phyloP scores from a whole-genome alignment of 2,888 invertebrate genomes.

The Athalia cordata region DNA sequence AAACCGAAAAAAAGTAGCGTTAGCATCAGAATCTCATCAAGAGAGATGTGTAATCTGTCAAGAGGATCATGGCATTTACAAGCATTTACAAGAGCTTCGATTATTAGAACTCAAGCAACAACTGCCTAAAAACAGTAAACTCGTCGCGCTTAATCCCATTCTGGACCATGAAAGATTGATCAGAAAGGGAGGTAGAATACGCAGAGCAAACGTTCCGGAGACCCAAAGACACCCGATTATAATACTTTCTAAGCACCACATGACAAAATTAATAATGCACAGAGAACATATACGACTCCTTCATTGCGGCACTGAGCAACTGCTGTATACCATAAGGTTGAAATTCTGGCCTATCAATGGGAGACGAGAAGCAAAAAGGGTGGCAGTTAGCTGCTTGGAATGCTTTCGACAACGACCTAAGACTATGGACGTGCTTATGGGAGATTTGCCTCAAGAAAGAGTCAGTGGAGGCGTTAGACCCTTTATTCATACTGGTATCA shows the following conservation, averaged over 20 bases:
- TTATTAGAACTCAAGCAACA: no score
- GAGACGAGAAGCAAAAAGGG: background rate
- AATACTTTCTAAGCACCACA: conserved; percentile 2
- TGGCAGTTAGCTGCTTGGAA: background rate
- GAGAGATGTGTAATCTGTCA: background rate
- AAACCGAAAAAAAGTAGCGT: background rate
- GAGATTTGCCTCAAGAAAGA: background rate
- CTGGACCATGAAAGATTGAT: conserved; percentile 48
- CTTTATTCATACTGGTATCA: background rate
- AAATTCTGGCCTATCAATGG: background rate
- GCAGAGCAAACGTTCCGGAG: conserved; percentile 41
- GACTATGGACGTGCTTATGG: conserved; percentile 2
- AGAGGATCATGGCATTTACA: background rate
- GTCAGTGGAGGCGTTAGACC: background rate
- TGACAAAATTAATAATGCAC: background rate
- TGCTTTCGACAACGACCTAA: background rate
- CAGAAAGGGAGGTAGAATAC: conserved; percentile 49
- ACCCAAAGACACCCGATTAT: conserved; percentile 48
- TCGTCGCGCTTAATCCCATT: conserved; percentile 45
- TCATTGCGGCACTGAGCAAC: no score
- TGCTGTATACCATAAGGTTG: no score
- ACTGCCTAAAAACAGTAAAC: conserved; percentile 29
- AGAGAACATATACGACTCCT: no score
- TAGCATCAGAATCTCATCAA: background rate
- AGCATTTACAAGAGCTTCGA: conserved; percentile 51